Evolutionary conservation across 2,797 vertebrate genomes (phyloP).

Genomic region (Sphenopsis melanotis): DNA sequence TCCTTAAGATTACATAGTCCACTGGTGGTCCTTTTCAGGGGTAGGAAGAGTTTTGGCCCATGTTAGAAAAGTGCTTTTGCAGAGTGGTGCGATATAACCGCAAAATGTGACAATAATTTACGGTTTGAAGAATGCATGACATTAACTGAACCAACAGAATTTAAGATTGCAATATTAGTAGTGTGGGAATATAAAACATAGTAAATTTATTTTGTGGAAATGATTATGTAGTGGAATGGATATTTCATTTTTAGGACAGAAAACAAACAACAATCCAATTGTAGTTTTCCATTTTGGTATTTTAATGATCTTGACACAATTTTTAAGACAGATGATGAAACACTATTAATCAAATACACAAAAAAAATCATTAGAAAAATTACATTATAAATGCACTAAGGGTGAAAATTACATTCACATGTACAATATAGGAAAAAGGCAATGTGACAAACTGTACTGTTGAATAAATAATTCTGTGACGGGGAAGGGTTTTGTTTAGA

Average conservation of each 20-base stretch:
- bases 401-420: constrained; percentile 5
- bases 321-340: not conserved
- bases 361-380: constrained; percentile 29
- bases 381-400: constrained; percentile 19
- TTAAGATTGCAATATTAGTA: not conserved
- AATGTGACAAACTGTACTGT: constrained; percentile 7
- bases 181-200: not conserved
- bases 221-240: not conserved
- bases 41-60: not conserved
- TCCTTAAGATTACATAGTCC: not conserved
- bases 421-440: not conserved
- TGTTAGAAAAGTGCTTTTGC: not conserved
- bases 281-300: not conserved
- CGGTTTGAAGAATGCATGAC: not conserved
- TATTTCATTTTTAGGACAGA: constrained; percentile 6
- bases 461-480: constrained; percentile 22
- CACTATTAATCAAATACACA: constrained; percentile 8
- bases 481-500: not conserved
- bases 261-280: not conserved
- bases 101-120: not conserved
- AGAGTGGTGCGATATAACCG: not conserved
- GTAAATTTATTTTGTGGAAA: not conserved
- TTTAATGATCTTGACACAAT: not conserved
- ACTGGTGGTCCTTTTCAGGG: not conserved
- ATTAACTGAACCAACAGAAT: not conserved